Evolutionary conservation across 2,888 invertebrate species (phyloP).

Genomic region (Tortrix viridana): DNA sequence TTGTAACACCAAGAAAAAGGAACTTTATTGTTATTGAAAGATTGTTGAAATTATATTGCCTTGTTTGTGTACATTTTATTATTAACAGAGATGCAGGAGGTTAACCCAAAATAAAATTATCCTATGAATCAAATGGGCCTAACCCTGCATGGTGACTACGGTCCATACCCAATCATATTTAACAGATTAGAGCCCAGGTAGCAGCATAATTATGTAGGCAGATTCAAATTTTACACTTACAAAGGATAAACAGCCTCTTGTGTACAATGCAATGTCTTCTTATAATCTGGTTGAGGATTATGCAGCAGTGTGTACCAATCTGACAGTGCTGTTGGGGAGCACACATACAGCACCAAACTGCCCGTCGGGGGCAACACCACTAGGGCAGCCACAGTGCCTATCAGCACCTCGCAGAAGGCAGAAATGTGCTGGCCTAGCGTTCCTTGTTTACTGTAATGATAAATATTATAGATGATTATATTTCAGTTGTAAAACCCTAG

Average conservation of each 20-base stretch:
- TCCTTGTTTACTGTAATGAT: slow-evolving; percentile 87
- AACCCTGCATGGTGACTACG: too few species aligned
- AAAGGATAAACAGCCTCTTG: slow-evolving; percentile 99
- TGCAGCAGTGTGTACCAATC: slow-evolving; percentile 99
- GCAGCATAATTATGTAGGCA: too few species aligned
- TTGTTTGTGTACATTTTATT: too few species aligned
- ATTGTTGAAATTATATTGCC: too few species aligned
- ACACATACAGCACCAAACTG: slow-evolving; percentile 89
- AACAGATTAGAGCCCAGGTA: too few species aligned
- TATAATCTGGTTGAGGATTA: slow-evolving; percentile 97
- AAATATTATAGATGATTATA: not conserved
- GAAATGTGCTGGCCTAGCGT: slow-evolving; percentile 91
- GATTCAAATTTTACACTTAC: slow-evolving; percentile 83
- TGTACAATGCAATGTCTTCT: slow-evolving; percentile 94
- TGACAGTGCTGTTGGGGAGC: slow-evolving; percentile 90
- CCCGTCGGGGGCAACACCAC: slow-evolving; percentile 93
- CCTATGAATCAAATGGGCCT: too few species aligned
- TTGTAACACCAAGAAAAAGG: too few species aligned
- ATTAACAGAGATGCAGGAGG: too few species aligned
- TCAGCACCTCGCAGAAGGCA: slow-evolving; percentile 91
- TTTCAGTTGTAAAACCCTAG: not conserved
- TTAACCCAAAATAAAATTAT: too few species aligned
- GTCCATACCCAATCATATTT: too few species aligned
- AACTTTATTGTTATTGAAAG: too few species aligned
- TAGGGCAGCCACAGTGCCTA: slow-evolving; percentile 90